Evolutionary conservation across 1,140 invertebrate species (phyloP), one percentile per base, ranked within the genome.

Genomic region (Drosophila sproati): DNA sequence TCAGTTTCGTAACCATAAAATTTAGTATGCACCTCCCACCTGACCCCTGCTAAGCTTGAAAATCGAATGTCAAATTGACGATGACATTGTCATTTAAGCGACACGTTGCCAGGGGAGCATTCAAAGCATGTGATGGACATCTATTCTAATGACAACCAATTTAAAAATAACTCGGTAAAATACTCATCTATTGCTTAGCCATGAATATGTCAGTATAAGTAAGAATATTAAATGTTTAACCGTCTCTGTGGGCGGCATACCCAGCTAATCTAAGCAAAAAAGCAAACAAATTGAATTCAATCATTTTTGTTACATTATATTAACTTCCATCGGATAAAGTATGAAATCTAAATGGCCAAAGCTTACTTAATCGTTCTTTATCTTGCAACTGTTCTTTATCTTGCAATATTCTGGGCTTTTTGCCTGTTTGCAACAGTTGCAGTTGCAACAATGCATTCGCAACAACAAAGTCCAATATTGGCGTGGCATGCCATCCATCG

Each of bases 31-130:
- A 76, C 76, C 76, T 78, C 35, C 48, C 73, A 78, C 69, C 74
- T 77, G 73, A 73, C 35, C 73, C 59, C 39, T 20, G 39, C 5
- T 32, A 28, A 29, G 12, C 56, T 10, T 12, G 8, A 29, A 12
- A 59, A 41, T 47, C 55, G 55, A 72, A 32, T 72, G 55, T 70
- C 55, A 56, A 72, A 72, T 71, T 82, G 20, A 20, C 79, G 77
- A 82, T 82, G n/a, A 77, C 74, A 79, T 57, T 74, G 72, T 50
- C 61, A 73, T 86, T 81, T 57, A 57, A 3, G 29, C 48, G 35
- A 64, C 50, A 37, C 7, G 48, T 55, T 56, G 56, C 35, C 31
- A 7, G 34, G 31, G 52, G 31, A 52, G 8, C 29, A 1, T 20
- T 20, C 7, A 7, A 3, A 10, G n/a, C 34, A 67, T 10, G 43